A percentile compares a stretch with the other conserved stretches of the same genome.
These are phyloP conservation scores for Orthosia cruda DNA, from an alignment of 2,888 invertebrate genomes.

Conservation along the genomic window DNA sequence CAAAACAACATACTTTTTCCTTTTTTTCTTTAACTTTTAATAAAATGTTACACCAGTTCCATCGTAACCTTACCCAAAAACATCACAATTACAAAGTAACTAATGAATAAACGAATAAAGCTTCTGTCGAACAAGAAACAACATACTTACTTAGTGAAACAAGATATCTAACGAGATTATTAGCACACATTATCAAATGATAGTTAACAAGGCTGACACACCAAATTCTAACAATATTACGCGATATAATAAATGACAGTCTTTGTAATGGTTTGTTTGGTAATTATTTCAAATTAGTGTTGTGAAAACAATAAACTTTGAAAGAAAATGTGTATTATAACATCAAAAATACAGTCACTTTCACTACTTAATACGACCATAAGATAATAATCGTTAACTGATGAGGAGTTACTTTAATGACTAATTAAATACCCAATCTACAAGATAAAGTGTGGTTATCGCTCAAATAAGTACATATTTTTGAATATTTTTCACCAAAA, in stretches of 20 bases:
- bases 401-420: not conserved
- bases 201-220: slow-evolving; percentile 36
- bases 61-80: too few relatives aligned
- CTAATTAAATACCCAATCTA: slow-evolving; percentile 2
- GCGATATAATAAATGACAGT: not conserved
- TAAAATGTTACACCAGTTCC: too few relatives aligned
- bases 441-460: not conserved
- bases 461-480: not conserved
- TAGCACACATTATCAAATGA: slow-evolving; percentile 2
- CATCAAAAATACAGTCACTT: too few relatives aligned
- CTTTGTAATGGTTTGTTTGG: not conserved
- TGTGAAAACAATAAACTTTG: not conserved
- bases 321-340: not conserved
- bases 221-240: slow-evolving; percentile 2
- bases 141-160: not conserved
- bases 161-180: slow-evolving; percentile 10
- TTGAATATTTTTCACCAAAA: not conserved
- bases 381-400: not conserved
- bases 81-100: too few relatives aligned
- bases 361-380: not conserved
- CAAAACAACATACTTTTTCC: not conserved
- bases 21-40: too few relatives aligned
- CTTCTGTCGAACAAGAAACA: too few relatives aligned
- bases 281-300: not conserved
- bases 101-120: too few relatives aligned